Conservation (phyloP, 2,113 vertebrate genomes). For the Leptobrachium leishanense region DNA sequence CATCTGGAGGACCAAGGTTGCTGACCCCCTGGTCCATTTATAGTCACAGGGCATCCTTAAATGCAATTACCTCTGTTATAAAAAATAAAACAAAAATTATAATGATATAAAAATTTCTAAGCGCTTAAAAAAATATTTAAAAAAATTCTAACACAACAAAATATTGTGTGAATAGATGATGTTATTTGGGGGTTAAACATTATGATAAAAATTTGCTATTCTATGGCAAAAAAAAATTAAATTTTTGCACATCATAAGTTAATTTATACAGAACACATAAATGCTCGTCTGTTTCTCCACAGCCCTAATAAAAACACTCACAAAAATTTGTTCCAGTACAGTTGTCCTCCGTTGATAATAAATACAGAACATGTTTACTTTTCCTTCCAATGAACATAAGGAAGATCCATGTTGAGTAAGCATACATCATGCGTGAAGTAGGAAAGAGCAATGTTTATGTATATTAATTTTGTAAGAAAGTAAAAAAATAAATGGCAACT, state of each 20-base stretch:
- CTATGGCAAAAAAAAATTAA: background rate
- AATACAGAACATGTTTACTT: conserved; percentile 31
- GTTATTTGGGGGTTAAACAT: too few relatives aligned
- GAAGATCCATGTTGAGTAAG: conserved; percentile 5
- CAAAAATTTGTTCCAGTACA: background rate
- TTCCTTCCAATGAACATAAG: conserved; percentile 24
- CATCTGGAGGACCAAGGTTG: too few relatives aligned
- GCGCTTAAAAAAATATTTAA: too few relatives aligned
- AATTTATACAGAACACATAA: conserved; percentile 13
- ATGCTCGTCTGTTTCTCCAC: background rate
- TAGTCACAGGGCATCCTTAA: too few relatives aligned
- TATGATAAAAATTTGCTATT: background rate
- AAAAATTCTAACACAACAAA: too few relatives aligned
- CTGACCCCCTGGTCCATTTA: too few relatives aligned
- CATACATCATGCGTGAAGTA: conserved; percentile 22
- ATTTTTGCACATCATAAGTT: background rate
- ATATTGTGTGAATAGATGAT: too few relatives aligned
- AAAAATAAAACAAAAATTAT: too few relatives aligned
- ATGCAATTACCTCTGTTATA: too few relatives aligned
- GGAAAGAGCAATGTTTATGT: conserved; percentile 32
- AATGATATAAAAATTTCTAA: too few relatives aligned
- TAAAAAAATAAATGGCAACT: conserved; percentile 49
- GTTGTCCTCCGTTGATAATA: conserved; percentile 16
- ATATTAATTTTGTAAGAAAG: conserved; percentile 11
- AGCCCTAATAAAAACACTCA: background rate